A percentile compares a stretch with the other conserved stretches of the same genome.
These are phyloP conservation scores for Sprattus sprattus DNA, from an alignment of 2,113 vertebrate species.

Conservation along the genomic window DNA sequence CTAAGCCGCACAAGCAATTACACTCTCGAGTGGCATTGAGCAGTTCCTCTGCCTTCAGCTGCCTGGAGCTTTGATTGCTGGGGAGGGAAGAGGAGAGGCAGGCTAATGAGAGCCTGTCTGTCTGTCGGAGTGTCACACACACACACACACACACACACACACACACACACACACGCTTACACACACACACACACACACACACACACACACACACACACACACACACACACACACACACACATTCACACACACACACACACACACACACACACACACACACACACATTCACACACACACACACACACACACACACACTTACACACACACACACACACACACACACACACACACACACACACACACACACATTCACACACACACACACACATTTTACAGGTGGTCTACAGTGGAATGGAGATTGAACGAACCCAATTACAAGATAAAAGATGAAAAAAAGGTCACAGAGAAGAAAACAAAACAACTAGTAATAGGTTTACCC, in stretches of 20 bases:
- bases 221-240: not conserved
- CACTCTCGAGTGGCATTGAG: not conserved
- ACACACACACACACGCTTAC: not conserved
- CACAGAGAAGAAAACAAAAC: not conserved
- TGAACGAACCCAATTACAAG: not conserved
- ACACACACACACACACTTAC: not conserved
- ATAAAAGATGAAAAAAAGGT: not conserved
- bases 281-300: not conserved
- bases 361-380: not conserved
- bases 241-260: not conserved
- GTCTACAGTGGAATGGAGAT: not conserved
- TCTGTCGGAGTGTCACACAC: not conserved
- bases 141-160: not conserved
- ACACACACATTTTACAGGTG: constrained; percentile 4
- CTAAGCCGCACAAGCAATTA: constrained; percentile 24
- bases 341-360: not conserved
- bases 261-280: too few relatives aligned
- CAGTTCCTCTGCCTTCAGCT: not conserved
- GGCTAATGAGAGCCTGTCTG: constrained; percentile 16
- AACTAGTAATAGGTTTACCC: too few relatives aligned
- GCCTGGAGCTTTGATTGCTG: not conserved
- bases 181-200: not conserved
- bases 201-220: not conserved
- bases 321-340: not conserved
- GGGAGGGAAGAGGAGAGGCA: not conserved